Base-by-base conservation (phyloP, 2,888 invertebrate species). In the Neoaliturus tenellus region DNA sequence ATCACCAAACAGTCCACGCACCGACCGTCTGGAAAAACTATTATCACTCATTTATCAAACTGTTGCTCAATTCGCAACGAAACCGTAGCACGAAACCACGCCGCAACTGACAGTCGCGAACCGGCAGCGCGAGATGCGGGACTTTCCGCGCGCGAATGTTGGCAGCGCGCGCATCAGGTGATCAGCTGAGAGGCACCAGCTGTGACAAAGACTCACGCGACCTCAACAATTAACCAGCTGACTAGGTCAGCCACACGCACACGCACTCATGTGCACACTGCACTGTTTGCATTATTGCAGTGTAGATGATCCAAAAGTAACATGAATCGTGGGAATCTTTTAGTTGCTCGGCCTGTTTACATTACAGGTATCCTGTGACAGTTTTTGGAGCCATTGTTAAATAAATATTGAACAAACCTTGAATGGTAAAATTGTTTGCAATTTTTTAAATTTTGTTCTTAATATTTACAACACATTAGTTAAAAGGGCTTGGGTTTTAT, bases 91-190 rank as follows among this genome's bases (percentile, higher is more conserved):
- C 62, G 5, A 23, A 20, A 23, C 8, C n/a, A n/a, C 51, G 31
- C 0, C 62, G 4, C 62, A 10, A 62, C 31, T 62, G 62, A 62
- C n/a, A n/a, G n/a, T 1, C 28, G 28, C 17, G 28, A 2, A 4
- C 62, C 51, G 17, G 17, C 17, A 14, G 20, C 44, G 55, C 3
- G 25, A 23, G 23, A 17, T 48, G 80, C 23, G 80, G 80, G 55
- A 55, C 25, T 58, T 80, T 80, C n/a, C 2, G 23, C 25, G 23
- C 35, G 55, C 17, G 80, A 35, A 80, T 20, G 80, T 80, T 80
- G 80, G 80, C 58, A 80, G 58, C 20, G 10, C 58, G 31, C 2
- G 28, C 10, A 55, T 80, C 80, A 55, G 80, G 80, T 80, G 80
- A 80, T 58, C 31, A 33, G 39, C 55, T 35, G 55, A 20, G 55